Base-by-base conservation (phyloP, 2,797 vertebrate genomes). In the Channa striata region DNA sequence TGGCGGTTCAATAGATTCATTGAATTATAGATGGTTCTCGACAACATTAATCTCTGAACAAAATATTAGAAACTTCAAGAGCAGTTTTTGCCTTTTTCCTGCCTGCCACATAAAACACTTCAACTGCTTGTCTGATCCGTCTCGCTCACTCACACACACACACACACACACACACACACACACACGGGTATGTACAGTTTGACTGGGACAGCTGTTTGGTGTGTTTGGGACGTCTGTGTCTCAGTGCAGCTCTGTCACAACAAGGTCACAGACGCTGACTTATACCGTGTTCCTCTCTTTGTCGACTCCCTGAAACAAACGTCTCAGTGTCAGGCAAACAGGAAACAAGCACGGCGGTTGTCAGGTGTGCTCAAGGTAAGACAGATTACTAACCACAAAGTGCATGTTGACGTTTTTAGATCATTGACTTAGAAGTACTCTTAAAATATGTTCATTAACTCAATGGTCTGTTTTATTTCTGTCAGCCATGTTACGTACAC, bases 1-100 rank as follows among this genome's bases (percentile, higher is more conserved):
- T 79, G 76, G 53, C 33, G 23, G 78, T 70, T 81, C 67, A 75
- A 66, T 80, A 44, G 59, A 69, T 23, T 33, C 36, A 56, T 83
- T 88, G 62, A 88, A 87, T 88, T 82, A 87, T 84, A 78, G 60
- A 89, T 85, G 68, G 61, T 82, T 68, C 71, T 69, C 70, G 66
- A 83, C 86, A 80, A 78, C 70, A 63, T 48, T 34, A 69, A 80
- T 82, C 68, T 87, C 75, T 59, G 61, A 77, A 71, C 68, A 74
- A 78, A 85, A 73, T 77, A 80, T 59, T 57, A 63, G 61, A 78
- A 72, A 67, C 42, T 65, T 63, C 5, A 8, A 54, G 47, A 75
- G 68, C 46, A 47, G 59, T 23, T 54, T 47, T 16, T 54, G 58
- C 59, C 54, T 76, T n/a, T 33, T 33, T 60, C 43, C 66, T 71